These are phyloP conservation scores for Metalampra italica DNA, from an alignment of 2,888 invertebrate species.

Conservation along the genomic window DNA sequence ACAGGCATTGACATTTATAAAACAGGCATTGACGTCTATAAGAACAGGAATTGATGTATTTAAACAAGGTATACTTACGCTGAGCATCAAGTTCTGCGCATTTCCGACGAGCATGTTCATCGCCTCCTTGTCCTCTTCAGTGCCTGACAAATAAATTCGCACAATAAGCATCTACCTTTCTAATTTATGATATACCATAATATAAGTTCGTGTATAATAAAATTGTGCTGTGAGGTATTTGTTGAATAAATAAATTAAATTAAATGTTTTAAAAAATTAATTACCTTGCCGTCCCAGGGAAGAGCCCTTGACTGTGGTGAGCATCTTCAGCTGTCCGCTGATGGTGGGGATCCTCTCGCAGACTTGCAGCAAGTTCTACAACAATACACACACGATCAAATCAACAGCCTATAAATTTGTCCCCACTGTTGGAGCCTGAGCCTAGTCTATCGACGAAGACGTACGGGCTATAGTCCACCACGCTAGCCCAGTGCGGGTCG, in stretches of 20 bases:
- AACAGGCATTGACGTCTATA: too few species aligned
- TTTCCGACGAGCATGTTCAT: constrained; percentile 99
- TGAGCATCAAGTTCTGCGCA: constrained; percentile 99
- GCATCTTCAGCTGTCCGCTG: constrained; percentile 98
- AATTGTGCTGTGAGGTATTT: too few species aligned
- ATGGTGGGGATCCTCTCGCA: constrained; percentile 99
- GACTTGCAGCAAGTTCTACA: constrained; percentile 95
- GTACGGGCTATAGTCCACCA: too few species aligned
- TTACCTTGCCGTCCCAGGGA: constrained; percentile 97
- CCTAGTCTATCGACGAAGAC: too few species aligned
- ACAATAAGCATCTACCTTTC: not conserved
- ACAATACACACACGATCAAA: constrained; percentile 14
- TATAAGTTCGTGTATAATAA: too few species aligned
- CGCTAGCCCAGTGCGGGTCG: too few species aligned
- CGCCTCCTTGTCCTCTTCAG: constrained; percentile 97
- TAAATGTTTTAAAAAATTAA: too few species aligned
- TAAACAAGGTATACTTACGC: constrained; percentile 75
- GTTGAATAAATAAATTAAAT: too few species aligned
- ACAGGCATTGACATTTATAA: too few species aligned
- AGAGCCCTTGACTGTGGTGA: constrained; percentile 95
- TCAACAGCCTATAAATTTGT: too few species aligned
- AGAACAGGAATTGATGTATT: too few species aligned
- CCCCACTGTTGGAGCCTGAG: too few species aligned
- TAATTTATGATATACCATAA: not conserved
- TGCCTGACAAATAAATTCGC: constrained; percentile 24